These are phyloP conservation scores for Tachypleus tridentatus DNA, from an alignment of 1,140 invertebrate species.

Conservation along the genomic window DNA sequence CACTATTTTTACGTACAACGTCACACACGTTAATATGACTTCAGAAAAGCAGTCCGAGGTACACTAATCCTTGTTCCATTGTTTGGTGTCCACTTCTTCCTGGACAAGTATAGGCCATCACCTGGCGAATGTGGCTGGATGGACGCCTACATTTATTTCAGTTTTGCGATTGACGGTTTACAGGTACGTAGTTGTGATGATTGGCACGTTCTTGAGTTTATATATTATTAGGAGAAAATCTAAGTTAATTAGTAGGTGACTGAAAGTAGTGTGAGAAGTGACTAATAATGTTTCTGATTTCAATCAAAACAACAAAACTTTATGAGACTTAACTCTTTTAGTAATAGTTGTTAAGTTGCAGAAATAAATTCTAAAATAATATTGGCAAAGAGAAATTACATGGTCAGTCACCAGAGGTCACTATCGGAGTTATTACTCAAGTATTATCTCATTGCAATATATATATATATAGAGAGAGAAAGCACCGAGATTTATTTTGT, in stretches of 20 bases:
- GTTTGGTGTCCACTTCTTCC: conserved; percentile 43
- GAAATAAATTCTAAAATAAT: too few relatives aligned
- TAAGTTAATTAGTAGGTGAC: neutral
- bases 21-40: conserved; percentile 7
- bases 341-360: too few relatives aligned
- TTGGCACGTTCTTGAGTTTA: neutral
- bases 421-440: too few relatives aligned
- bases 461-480: too few relatives aligned
- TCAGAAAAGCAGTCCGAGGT: conserved; percentile 44
- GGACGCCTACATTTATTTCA: conserved; percentile 33
- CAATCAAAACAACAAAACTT: neutral
- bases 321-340: neutral
- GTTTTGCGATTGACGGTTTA: conserved; percentile 37
- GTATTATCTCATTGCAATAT: too few relatives aligned
- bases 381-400: too few relatives aligned
- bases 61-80: conserved; percentile 44
- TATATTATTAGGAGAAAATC: neutral
- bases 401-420: too few relatives aligned
- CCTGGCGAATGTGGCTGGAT: conserved; percentile 31
- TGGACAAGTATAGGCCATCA: conserved; percentile 40
- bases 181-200: conserved; percentile 26
- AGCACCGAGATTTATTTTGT: too few relatives aligned
- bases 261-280: neutral
- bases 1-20: conserved; percentile 1
- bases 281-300: neutral